Conservation (phyloP, 92 coral and sea anemone species). For the Epizoanthus ramosus region DNA sequence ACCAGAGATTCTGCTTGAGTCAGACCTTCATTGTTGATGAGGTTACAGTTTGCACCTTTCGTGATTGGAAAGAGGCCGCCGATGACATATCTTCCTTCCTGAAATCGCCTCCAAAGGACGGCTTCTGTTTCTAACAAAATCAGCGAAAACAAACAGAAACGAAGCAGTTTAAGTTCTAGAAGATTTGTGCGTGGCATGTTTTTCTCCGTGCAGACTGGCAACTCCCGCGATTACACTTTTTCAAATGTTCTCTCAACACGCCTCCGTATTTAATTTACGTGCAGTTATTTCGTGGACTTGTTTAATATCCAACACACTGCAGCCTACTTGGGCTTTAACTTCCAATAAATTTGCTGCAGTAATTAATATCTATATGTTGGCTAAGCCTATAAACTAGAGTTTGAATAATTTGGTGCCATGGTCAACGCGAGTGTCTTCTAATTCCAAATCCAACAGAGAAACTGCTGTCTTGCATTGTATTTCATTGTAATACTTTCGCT, state of each 20-base stretch:
- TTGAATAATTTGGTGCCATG: constrained; percentile 14
- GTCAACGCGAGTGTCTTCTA: neutral
- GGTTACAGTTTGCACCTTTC: constrained; percentile 45
- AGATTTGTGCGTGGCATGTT: neutral
- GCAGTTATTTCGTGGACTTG: neutral
- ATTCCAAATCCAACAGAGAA: neutral
- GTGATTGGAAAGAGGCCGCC: constrained; percentile 78
- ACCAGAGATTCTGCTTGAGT: constrained; percentile 72
- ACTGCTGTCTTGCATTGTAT: neutral
- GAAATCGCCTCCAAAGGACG: constrained; percentile 48
- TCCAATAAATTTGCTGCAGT: constrained; percentile 17
- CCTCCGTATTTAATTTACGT: neutral
- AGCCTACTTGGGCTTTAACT: neutral
- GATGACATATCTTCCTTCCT: constrained; percentile 57
- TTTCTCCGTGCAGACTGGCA: neutral
- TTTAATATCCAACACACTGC: neutral
- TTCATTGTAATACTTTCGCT: no score
- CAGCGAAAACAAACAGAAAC: neutral
- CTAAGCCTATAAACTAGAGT: neutral
- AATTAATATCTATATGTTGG: neutral
- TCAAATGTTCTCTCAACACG: neutral
- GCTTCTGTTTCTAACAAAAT: neutral
- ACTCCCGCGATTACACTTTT: neutral
- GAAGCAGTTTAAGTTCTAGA: neutral
- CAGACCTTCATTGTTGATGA: constrained; percentile 57